Conservation (phyloP, 1,140 invertebrate species). For the Orussus abietinus region DNA sequence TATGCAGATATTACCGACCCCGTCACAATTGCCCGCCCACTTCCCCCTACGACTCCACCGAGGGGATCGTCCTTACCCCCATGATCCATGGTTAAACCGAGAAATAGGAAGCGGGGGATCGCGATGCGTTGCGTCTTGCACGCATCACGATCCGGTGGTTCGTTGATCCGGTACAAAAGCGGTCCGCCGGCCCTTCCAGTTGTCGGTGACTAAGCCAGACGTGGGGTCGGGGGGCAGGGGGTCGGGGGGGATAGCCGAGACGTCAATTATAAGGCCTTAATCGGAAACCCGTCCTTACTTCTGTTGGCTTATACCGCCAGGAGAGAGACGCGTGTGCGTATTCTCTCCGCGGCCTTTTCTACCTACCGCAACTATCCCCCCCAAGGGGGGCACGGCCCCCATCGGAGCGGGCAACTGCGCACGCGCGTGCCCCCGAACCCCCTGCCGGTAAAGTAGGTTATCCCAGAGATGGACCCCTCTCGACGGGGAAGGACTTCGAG, state of each 20-base stretch:
- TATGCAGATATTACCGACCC: no score
- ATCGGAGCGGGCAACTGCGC: slow-evolving; percentile 15
- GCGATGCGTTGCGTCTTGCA: not conserved
- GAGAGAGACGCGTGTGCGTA: slow-evolving; percentile 21
- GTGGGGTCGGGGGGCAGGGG: slow-evolving; percentile 4
- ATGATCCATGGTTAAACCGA: slow-evolving; percentile 1
- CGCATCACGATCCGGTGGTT: slow-evolving; percentile 26
- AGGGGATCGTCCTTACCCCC: not conserved
- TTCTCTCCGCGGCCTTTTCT: slow-evolving; percentile 10
- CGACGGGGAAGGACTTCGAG: no score
- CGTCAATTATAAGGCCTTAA: slow-evolving; percentile 53
- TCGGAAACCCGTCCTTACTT: slow-evolving; percentile 52
- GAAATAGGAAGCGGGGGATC: slow-evolving; percentile 2
- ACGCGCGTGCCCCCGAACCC: slow-evolving; percentile 19
- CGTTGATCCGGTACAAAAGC: slow-evolving; percentile 44
- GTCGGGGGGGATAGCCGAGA: slow-evolving; percentile 31
- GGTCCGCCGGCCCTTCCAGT: slow-evolving; percentile 31
- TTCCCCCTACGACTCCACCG: not conserved
- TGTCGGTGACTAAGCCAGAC: slow-evolving; percentile 45
- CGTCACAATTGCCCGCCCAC: no score
- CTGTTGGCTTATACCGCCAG: slow-evolving; percentile 39
- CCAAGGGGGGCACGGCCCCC: slow-evolving; percentile 10
- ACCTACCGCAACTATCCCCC: slow-evolving; percentile 13
- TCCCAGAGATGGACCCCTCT: no score
- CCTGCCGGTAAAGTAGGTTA: slow-evolving; percentile 34